These are phyloP conservation scores for Ardeotis arabs DNA, from an alignment of 2,113 vertebrate species.

Conservation along the genomic window DNA sequence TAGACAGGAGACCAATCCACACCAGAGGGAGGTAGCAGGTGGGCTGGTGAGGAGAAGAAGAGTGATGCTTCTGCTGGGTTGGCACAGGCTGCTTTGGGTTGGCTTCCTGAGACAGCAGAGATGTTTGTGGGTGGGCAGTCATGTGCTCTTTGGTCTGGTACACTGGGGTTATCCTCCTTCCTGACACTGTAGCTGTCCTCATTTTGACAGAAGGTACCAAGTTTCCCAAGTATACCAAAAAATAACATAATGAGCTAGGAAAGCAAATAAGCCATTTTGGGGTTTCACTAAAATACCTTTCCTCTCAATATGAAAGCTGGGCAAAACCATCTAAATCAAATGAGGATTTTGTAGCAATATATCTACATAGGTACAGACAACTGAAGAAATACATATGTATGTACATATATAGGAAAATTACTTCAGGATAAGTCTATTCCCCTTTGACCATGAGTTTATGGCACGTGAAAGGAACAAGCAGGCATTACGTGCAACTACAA, in stretches of 20 bases:
- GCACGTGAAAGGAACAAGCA: not conserved
- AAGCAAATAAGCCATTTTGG: not conserved
- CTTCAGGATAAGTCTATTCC: not conserved
- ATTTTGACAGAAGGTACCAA: not conserved
- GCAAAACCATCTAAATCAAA: not conserved
- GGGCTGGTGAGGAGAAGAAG: not conserved
- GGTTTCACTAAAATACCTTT: not conserved
- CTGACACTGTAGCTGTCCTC: not conserved
- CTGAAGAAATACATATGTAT: not conserved
- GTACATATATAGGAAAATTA: not conserved
- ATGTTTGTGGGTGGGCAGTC: not conserved
- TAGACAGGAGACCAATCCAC: not conserved
- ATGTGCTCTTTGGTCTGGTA: not conserved
- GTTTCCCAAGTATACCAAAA: not conserved
- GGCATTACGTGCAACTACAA: rapidly evolving
- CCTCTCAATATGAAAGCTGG: not conserved
- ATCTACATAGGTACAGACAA: not conserved
- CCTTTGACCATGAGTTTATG: not conserved
- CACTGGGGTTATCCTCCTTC: not conserved
- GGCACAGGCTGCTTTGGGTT: not conserved
- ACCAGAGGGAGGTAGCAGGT: not conserved
- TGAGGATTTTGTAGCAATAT: not conserved
- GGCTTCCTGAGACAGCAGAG: not conserved
- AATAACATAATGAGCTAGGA: not conserved
- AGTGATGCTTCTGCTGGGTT: not conserved